phyloP scores from a whole-genome alignment of 2,797 vertebrate genomes.

The Myotis vivesi region DNA sequence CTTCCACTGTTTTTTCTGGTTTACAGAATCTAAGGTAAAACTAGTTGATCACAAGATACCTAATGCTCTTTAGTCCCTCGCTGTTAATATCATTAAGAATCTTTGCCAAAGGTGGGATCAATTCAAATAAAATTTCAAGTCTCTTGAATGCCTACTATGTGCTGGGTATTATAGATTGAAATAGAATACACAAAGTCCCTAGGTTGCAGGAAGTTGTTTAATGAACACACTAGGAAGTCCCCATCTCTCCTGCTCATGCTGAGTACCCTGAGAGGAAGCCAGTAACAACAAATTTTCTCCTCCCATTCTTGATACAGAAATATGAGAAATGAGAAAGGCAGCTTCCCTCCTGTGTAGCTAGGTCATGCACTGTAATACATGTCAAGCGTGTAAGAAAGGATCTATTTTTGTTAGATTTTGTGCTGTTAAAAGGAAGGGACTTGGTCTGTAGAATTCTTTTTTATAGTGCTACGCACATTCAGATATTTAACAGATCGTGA shows the following conservation, averaged over 20 bases:
- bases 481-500: slow-evolving; percentile 24
- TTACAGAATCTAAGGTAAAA: slow-evolving; percentile 30
- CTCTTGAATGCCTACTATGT: slow-evolving; percentile 13
- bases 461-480: not conserved
- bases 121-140: slow-evolving; percentile 29
- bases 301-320: not conserved
- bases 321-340: not conserved
- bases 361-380: not conserved
- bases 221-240: slow-evolving; percentile 12
- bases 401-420: not conserved
- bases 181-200: not conserved
- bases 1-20: slow-evolving; percentile 1
- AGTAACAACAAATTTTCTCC: not conserved
- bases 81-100: slow-evolving; percentile 35
- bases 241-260: not conserved
- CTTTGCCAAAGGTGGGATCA: not conserved
- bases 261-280: not conserved
- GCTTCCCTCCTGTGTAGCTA: not conserved
- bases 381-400: not conserved
- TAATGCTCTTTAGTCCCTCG: slow-evolving; percentile 10
- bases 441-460: slow-evolving; percentile 13
- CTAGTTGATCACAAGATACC: not conserved
- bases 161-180: slow-evolving; percentile 2
- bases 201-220: not conserved
- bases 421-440: not conserved